phyloP scores from a whole-genome alignment of 2,888 invertebrate species.

The Thelaira solivaga region DNA sequence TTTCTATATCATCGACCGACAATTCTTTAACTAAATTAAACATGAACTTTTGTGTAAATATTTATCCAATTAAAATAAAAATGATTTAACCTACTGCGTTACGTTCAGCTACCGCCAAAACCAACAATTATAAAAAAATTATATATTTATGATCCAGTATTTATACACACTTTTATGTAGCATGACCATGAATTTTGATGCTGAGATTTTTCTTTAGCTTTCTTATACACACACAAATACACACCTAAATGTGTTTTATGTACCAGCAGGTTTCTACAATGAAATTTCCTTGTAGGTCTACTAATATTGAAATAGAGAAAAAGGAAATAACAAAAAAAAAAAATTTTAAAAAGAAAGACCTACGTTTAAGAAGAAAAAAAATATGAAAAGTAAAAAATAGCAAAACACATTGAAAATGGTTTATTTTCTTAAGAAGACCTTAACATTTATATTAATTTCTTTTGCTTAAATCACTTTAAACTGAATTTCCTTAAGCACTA shows the following conservation, averaged over 20 bases:
- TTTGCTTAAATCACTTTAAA: constrained; percentile 32
- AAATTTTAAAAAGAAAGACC: neutral
- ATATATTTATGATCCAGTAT: too few species aligned
- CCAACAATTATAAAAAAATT: too few species aligned
- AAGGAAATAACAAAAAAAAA: constrained; percentile 38
- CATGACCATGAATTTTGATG: constrained; percentile 21
- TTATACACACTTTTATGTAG: too few species aligned
- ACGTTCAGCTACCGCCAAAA: too few species aligned
- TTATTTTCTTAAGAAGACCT: constrained; percentile 27
- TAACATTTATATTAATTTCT: neutral
- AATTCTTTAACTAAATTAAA: too few species aligned
- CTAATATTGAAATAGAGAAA: constrained; percentile 27
- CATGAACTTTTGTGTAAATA: too few species aligned
- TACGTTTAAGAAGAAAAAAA: too few species aligned
- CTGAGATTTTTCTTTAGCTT: constrained; percentile 29
- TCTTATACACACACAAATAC: constrained; percentile 3
- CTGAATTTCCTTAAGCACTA: constrained; percentile 18
- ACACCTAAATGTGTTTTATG: neutral
- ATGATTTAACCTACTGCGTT: too few species aligned
- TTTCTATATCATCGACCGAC: too few species aligned
- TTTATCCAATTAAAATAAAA: too few species aligned
- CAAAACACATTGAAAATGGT: neutral
- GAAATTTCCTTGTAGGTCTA: constrained; percentile 16
- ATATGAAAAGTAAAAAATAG: too few species aligned
- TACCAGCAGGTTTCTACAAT: neutral